Evolutionary conservation across 2,888 invertebrate genomes (phyloP).

Genomic region (Oligia strigilis): DNA sequence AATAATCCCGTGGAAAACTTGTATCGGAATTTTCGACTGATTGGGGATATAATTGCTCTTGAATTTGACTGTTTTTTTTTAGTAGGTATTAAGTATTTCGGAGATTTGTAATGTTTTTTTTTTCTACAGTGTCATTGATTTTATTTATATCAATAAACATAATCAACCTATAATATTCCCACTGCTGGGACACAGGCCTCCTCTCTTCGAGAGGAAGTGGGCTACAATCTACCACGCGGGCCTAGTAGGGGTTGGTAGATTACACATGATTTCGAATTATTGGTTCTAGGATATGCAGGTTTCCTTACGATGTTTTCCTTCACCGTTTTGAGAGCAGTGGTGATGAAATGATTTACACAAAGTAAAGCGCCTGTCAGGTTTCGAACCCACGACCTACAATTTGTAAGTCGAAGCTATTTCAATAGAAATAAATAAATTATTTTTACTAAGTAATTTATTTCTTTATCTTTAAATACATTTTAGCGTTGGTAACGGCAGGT

Average conservation of each 20-base stretch:
- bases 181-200: neutral
- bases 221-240: neutral
- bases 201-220: neutral
- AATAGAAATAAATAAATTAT: neutral
- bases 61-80: neutral
- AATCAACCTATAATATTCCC: neutral
- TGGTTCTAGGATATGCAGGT: neutral
- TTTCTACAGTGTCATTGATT: no score
- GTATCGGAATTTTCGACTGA: constrained; percentile 11
- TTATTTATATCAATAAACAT: no score
- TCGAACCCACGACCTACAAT: neutral
- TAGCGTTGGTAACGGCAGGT: neutral
- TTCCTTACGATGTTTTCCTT: neutral
- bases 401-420: neutral
- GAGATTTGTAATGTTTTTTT: neutral
- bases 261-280: neutral
- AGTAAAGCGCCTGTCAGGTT: neutral
- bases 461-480: neutral
- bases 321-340: neutral
- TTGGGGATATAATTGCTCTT: neutral
- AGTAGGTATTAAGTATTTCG: neutral
- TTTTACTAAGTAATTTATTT: neutral
- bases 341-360: neutral
- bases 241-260: neutral
- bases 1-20: constrained; percentile 27